Conservation (phyloP, 1,140 invertebrate genomes). For the Phthorimaea operculella region DNA sequence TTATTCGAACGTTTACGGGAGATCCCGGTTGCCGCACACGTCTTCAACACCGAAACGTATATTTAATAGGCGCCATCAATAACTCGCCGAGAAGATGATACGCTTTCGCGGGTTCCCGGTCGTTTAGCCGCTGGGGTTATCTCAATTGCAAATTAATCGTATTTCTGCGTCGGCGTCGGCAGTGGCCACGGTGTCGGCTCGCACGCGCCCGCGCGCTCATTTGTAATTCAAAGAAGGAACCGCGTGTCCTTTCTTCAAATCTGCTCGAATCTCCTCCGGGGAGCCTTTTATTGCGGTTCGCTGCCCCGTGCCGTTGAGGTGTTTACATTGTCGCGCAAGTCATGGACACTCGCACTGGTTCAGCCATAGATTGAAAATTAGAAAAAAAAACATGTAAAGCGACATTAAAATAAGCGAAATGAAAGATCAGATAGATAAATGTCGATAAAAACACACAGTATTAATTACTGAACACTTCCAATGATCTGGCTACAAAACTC, state of each 20-base stretch:
- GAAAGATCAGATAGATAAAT: conserved; percentile 33
- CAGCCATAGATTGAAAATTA: conserved; percentile 49
- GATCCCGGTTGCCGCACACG: conserved; percentile 29
- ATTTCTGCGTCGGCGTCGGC: conserved; percentile 35
- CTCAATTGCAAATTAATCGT: conserved; percentile 66
- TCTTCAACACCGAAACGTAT: conserved; percentile 54
- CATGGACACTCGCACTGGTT: conserved; percentile 29
- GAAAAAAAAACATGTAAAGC: conserved; percentile 51
- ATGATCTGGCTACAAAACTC: conserved; percentile 29
- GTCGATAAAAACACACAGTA: conserved; percentile 42
- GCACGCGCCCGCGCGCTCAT: conserved; percentile 24
- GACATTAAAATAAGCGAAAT: conserved; percentile 54
- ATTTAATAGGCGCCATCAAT: conserved; percentile 69
- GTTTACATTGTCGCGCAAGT: background rate
- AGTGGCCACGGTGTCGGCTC: conserved; percentile 26
- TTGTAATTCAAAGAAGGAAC: conserved; percentile 49
- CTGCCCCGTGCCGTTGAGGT: conserved; percentile 11
- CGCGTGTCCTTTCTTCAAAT: conserved; percentile 37
- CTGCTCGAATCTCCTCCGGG: conserved; percentile 32
- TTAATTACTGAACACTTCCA: conserved; percentile 25
- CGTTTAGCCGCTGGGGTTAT: conserved; percentile 54
- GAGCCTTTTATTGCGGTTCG: conserved; percentile 17
- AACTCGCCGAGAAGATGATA: conserved; percentile 59
- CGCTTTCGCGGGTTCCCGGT: conserved; percentile 47
- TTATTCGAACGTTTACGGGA: conserved; percentile 51